Conservation (phyloP, 2,888 invertebrate species). For the Corbicula japonica region DNA sequence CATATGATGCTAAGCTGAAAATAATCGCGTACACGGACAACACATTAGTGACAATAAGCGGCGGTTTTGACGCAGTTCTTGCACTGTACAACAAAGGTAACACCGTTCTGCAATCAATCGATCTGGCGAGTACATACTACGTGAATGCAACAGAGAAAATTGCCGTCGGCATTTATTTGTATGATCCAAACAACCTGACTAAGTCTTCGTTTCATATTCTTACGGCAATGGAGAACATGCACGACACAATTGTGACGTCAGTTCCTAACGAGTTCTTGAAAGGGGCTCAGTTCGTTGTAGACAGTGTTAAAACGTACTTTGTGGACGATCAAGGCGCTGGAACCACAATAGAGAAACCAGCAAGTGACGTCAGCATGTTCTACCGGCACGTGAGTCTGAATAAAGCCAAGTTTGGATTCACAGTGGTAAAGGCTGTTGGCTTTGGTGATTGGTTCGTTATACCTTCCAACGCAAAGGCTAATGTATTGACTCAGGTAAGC, state of each 20-base stretch:
- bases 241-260: slow-evolving; percentile 7
- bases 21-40: slow-evolving; percentile 33
- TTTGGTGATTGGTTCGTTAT: slow-evolving; percentile 21
- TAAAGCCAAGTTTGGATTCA: slow-evolving; percentile 1
- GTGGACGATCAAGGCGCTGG: neutral
- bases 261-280: slow-evolving; percentile 10
- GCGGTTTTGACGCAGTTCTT: slow-evolving; percentile 32
- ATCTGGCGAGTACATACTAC: slow-evolving; percentile 1
- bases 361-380: neutral
- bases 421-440: neutral
- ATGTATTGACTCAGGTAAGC: neutral
- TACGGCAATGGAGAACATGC: slow-evolving; percentile 2
- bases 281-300: neutral
- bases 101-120: slow-evolving; percentile 9
- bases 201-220: neutral
- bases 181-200: neutral
- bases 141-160: slow-evolving; percentile 6
- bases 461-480: neutral
- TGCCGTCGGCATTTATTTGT: neutral
- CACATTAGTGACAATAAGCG: slow-evolving; percentile 36
- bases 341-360: neutral
- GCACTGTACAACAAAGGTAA: slow-evolving; percentile 26
- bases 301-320: slow-evolving; percentile 16
- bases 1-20: slow-evolving; percentile 29
- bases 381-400: neutral